Conservation (phyloP, 2,888 invertebrate species). For the Melinaea marsaeus region DNA sequence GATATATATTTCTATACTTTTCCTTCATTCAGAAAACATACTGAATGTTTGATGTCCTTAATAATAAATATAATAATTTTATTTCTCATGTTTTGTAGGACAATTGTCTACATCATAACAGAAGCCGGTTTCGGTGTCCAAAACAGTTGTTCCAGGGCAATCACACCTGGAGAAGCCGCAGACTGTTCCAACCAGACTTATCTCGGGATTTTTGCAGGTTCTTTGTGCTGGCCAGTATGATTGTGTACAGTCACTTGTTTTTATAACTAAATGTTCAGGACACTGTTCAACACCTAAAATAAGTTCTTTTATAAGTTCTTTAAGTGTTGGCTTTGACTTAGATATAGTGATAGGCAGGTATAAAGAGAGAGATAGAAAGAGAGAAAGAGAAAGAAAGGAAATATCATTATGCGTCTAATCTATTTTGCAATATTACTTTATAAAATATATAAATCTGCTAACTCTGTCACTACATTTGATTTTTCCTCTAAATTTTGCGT, state of each 20-base stretch:
- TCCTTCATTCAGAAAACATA: no score
- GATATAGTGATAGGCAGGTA: no score
- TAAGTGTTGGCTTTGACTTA: neutral
- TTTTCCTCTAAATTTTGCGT: no score
- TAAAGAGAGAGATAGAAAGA: no score
- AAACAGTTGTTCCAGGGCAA: conserved; percentile 48
- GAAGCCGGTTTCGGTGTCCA: conserved; percentile 52
- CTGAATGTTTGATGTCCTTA: neutral
- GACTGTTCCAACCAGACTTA: conserved; percentile 46
- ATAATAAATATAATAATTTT: conserved; percentile 2
- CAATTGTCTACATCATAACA: conserved; percentile 62
- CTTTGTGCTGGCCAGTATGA: conserved; percentile 51
- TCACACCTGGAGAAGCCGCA: conserved; percentile 61
- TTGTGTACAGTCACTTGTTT: conserved; percentile 42
- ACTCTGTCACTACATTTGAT: no score
- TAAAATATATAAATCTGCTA: no score
- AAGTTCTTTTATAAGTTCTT: neutral
- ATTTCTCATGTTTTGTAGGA: conserved; percentile 44
- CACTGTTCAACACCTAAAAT: conserved; percentile 52
- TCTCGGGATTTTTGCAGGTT: conserved; percentile 53
- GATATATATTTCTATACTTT: no score
- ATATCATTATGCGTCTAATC: no score
- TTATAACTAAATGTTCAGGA: conserved; percentile 53
- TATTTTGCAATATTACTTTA: no score
- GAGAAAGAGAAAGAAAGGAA: no score